A percentile compares a stretch with the other conserved stretches of the same genome.
Conservation (phyloP, 2,113 vertebrate species). For the Machaerirhynchus nigripectus region DNA sequence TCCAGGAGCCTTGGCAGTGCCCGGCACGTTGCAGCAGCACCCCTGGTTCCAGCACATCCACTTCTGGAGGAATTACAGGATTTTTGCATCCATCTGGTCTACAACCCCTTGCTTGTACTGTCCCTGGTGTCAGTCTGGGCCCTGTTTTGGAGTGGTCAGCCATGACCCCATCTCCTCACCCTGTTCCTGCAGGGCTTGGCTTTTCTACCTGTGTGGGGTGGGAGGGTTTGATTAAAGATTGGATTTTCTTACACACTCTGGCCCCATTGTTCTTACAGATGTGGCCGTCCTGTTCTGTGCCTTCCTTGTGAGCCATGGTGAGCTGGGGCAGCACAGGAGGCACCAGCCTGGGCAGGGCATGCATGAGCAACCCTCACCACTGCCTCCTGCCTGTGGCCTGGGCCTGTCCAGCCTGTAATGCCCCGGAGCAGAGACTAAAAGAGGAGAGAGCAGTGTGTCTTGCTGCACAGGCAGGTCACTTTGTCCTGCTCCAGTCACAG, state of each 20-base stretch:
- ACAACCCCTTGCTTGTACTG: neutral
- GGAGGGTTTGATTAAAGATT: conserved; percentile 33
- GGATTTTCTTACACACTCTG: neutral
- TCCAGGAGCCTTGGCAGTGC: rapidly evolving
- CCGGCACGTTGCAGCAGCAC: rapidly evolving
- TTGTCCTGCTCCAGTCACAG: rapidly evolving
- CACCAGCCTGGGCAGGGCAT: neutral
- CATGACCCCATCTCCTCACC: rapidly evolving
- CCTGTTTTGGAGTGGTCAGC: neutral
- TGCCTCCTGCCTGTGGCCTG: neutral
- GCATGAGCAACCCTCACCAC: neutral
- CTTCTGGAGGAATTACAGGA: neutral
- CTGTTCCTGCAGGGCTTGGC: neutral
- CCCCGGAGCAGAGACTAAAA: neutral
- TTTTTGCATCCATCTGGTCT: rapidly evolving
- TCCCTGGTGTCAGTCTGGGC: neutral
- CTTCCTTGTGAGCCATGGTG: rapidly evolving
- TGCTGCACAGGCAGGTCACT: rapidly evolving
- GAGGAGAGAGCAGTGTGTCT: rapidly evolving
- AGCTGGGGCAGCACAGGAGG: neutral
- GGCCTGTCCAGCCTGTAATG: neutral
- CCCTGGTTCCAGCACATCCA: neutral
- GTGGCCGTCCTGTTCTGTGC: rapidly evolving
- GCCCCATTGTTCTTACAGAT: neutral
- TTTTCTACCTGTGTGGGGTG: neutral